Percentiles rank a stretch among this genome's conserved stretches.
phyloP scores from a whole-genome alignment of 2,888 invertebrate genomes.

The Gymnocheta viridis region DNA sequence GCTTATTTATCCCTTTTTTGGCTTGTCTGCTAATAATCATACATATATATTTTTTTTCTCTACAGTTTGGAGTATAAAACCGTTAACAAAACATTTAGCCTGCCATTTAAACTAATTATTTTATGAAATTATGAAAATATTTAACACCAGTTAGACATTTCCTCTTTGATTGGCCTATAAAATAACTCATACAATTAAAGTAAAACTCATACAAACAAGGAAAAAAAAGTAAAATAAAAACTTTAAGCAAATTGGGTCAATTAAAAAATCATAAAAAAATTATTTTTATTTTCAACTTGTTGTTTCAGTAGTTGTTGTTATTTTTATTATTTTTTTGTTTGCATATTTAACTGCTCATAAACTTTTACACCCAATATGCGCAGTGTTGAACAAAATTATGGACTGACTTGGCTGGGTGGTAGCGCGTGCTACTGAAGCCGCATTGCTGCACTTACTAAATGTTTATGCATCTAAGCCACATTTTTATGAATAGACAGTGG shows the following conservation, averaged over 20 bases:
- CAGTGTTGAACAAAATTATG: conserved; percentile 16
- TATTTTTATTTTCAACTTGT: conserved; percentile 38
- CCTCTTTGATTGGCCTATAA: conserved; percentile 53
- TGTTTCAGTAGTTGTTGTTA: conserved; percentile 7
- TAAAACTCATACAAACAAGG: background rate
- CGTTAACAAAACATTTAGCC: conserved; percentile 19
- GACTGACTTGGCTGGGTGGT: background rate
- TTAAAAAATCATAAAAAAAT: conserved; percentile 65
- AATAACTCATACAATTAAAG: conserved; percentile 31
- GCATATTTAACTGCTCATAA: conserved; percentile 53
- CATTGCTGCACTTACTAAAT: background rate
- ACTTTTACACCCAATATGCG: conserved; percentile 37
- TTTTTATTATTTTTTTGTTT: conserved; percentile 22
- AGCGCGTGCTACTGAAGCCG: background rate
- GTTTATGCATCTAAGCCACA: background rate
- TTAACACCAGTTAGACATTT: conserved; percentile 54
- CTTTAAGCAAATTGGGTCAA: conserved; percentile 67
- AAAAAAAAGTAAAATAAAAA: conserved; percentile 24
- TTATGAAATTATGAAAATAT: conserved; percentile 31
- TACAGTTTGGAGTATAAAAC: background rate
- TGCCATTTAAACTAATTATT: conserved; percentile 27
- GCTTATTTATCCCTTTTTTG: background rate
- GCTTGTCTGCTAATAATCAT: background rate
- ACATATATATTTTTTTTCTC: background rate
- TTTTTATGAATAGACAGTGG: background rate